phyloP scores from a whole-genome alignment of 2,888 invertebrate genomes.

The Drosophila suboccidentalis region DNA sequence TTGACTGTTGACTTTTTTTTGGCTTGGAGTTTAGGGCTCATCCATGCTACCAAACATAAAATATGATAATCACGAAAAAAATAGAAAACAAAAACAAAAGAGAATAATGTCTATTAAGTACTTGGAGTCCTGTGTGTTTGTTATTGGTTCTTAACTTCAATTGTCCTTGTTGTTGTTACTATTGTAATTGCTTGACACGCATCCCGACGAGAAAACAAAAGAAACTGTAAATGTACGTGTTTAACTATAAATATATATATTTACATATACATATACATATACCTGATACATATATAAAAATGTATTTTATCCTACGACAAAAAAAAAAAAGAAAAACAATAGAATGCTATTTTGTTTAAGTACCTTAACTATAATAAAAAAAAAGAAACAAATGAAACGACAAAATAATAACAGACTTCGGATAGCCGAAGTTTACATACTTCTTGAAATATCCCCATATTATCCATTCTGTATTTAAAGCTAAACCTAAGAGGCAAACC shows the following conservation, averaged over 20 bases:
- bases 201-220: slow-evolving; percentile 5
- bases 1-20: slow-evolving; percentile 2
- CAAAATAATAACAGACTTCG: slow-evolving; percentile 5
- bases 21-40: not conserved
- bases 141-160: slow-evolving; percentile 38
- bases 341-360: slow-evolving; percentile 35
- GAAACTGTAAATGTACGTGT: slow-evolving; percentile 31
- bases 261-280: slow-evolving; percentile 16
- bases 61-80: not conserved
- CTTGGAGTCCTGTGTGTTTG: slow-evolving; percentile 27
- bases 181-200: slow-evolving; percentile 31
- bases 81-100: not conserved
- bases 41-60: not conserved
- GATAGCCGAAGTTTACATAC: slow-evolving; percentile 1
- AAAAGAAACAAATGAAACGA: not conserved
- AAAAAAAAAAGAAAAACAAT: slow-evolving; percentile 3
- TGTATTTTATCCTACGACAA: slow-evolving; percentile 39
- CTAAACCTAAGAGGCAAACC: slow-evolving; percentile 20
- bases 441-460: slow-evolving; percentile 7
- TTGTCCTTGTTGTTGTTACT: slow-evolving; percentile 16
- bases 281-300: slow-evolving; percentile 8
- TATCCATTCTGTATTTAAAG: slow-evolving; percentile 14
- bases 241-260: slow-evolving; percentile 29
- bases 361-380: slow-evolving; percentile 24
- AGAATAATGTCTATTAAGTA: slow-evolving; percentile 2